These are phyloP conservation scores for Fopius arisanus DNA, from an alignment of 1,140 invertebrate species.

Conservation along the genomic window DNA sequence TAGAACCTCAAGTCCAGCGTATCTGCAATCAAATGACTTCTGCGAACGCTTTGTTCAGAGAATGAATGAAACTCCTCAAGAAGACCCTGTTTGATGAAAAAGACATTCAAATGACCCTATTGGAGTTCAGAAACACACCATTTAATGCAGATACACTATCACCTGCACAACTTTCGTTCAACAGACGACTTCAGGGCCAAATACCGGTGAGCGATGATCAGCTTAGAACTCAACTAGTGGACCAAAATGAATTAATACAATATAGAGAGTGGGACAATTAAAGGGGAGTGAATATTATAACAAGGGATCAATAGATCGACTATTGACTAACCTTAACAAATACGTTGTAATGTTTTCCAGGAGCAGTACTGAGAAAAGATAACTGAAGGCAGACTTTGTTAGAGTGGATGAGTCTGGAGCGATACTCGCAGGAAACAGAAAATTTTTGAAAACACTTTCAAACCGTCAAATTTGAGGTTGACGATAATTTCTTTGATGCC, in stretches of 20 bases:
- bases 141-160: slow-evolving; percentile 31
- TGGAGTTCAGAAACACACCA: slow-evolving; percentile 11
- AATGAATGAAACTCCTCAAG: slow-evolving; percentile 33
- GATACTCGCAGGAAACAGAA: slow-evolving; percentile 28
- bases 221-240: no score
- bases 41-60: slow-evolving; percentile 47
- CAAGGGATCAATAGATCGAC: neutral
- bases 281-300: slow-evolving; percentile 12
- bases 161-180: slow-evolving; percentile 19
- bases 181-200: no score
- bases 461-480: neutral
- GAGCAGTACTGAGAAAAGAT: no score
- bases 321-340: neutral
- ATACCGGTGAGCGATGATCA: neutral
- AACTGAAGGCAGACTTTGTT: no score
- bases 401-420: slow-evolving; percentile 12
- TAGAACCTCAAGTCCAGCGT: slow-evolving; percentile 50
- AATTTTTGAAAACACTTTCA: slow-evolving; percentile 19
- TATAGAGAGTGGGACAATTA: neutral
- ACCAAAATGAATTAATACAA: no score
- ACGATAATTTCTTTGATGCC: no score
- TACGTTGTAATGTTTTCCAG: neutral
- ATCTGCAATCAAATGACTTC: slow-evolving; percentile 60
- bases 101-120: no score
- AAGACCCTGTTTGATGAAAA: slow-evolving; percentile 29